These are phyloP conservation scores for Phylloscopus trochilus DNA, from an alignment of 2,113 vertebrate species.

Conservation along the genomic window DNA sequence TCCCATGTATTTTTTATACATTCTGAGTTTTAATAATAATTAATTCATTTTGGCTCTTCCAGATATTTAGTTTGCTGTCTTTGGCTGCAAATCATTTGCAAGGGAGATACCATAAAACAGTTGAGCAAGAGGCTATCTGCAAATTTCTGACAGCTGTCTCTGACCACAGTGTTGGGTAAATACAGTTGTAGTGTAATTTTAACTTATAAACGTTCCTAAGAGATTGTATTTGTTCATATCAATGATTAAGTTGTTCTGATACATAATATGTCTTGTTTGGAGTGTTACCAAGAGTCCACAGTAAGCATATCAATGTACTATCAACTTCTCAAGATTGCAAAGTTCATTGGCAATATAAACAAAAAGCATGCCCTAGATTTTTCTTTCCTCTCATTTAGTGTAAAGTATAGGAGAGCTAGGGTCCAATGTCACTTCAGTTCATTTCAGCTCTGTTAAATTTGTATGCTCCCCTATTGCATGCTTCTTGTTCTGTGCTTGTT, in stretches of 20 bases:
- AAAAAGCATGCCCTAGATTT: neutral
- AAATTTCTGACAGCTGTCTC: conserved; percentile 67
- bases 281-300: neutral
- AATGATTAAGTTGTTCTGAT: neutral
- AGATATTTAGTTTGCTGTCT: conserved; percentile 78
- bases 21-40: neutral
- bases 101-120: conserved; percentile 40
- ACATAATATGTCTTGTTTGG: neutral
- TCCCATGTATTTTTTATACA: neutral
- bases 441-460: neutral
- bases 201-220: neutral
- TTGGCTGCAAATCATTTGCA: conserved; percentile 68
- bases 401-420: neutral
- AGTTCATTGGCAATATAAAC: neutral
- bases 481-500: neutral
- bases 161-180: conserved; percentile 76
- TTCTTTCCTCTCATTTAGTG: neutral
- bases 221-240: neutral
- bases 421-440: neutral
- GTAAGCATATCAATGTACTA: neutral
- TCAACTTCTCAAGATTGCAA: neutral
- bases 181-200: conserved; percentile 23
- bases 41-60: conserved; percentile 29
- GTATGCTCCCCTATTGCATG: neutral
- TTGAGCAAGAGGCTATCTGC: conserved; percentile 71